Evolutionary conservation across 2,113 vertebrate genomes (phyloP).

Genomic region (Ptilonorhynchus violaceus): DNA sequence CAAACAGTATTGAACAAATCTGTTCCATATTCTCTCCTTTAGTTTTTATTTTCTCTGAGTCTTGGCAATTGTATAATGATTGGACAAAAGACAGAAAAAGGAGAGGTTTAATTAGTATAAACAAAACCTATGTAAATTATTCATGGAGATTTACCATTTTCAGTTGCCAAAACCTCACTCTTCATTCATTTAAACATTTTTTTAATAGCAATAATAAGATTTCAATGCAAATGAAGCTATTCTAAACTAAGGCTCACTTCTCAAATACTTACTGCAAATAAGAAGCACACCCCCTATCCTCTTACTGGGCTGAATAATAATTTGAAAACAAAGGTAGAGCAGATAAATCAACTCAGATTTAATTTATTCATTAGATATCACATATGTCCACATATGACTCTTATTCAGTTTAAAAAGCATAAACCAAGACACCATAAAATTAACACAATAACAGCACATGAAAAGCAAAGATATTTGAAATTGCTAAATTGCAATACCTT

Average conservation of each 20-base stretch:
- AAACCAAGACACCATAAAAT: background rate
- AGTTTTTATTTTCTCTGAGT: background rate
- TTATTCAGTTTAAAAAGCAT: background rate
- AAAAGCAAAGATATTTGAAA: background rate
- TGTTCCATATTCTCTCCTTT: background rate
- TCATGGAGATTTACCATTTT: background rate
- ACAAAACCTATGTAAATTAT: conserved; percentile 4
- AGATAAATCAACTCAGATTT: conserved; percentile 49
- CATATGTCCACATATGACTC: background rate
- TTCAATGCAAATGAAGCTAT: conserved; percentile 19
- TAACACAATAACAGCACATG: background rate
- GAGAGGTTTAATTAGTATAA: background rate
- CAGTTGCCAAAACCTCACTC: background rate
- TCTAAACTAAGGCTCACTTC: background rate
- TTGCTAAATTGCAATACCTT: background rate
- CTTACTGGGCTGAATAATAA: conserved; percentile 20
- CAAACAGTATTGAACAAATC: background rate
- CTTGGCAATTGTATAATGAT: background rate
- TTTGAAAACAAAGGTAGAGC: conserved; percentile 33
- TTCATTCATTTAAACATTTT: background rate
- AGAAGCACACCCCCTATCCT: background rate
- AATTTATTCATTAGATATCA: conserved; percentile 44
- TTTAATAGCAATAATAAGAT: background rate
- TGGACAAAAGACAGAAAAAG: background rate
- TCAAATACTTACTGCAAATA: conserved; percentile 34